Conservation (phyloP, 53 echinoderm and acorn worm species). For the Stichopus horrens region DNA sequence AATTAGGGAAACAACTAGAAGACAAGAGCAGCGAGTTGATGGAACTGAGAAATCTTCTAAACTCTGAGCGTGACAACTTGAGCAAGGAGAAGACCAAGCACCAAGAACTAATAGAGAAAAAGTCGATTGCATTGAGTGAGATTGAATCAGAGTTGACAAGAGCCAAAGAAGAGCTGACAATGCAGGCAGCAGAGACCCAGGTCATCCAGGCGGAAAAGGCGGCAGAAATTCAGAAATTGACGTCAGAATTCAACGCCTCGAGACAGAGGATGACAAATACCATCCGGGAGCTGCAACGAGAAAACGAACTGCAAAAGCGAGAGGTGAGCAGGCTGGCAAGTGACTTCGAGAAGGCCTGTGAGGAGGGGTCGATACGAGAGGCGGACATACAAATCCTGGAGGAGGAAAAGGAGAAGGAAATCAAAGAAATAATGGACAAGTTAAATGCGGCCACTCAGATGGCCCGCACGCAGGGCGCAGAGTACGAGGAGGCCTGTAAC, state of each 20-base stretch:
- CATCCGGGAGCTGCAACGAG: background rate
- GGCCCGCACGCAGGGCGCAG: constrained; percentile 33
- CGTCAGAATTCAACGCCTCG: background rate
- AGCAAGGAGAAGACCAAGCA: constrained; percentile 1
- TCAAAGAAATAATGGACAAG: constrained; percentile 22
- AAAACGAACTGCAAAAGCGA: background rate
- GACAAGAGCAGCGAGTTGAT: constrained; percentile 31
- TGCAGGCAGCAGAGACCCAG: constrained; percentile 16
- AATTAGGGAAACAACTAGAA: background rate
- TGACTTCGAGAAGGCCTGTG: constrained; percentile 33
- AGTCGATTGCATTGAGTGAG: constrained; percentile 29
- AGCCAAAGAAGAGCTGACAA: constrained; percentile 10
- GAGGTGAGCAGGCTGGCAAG: constrained; percentile 6
- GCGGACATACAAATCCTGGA: constrained; percentile 46
- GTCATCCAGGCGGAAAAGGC: background rate
- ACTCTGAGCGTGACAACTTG: constrained; percentile 35
- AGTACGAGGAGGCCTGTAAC: constrained; percentile 15
- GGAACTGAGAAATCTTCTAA: constrained; percentile 33
- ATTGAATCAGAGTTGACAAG: constrained; percentile 51
- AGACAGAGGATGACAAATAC: background rate
- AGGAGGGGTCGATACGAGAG: constrained; percentile 20
- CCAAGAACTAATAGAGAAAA: constrained; percentile 1
- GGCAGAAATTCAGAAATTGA: constrained; percentile 13
- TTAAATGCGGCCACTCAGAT: constrained; percentile 5
- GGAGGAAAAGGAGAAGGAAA: constrained; percentile 47